phyloP scores from a whole-genome alignment of 2,113 vertebrate species.

The Tenrec ecaudatus region DNA sequence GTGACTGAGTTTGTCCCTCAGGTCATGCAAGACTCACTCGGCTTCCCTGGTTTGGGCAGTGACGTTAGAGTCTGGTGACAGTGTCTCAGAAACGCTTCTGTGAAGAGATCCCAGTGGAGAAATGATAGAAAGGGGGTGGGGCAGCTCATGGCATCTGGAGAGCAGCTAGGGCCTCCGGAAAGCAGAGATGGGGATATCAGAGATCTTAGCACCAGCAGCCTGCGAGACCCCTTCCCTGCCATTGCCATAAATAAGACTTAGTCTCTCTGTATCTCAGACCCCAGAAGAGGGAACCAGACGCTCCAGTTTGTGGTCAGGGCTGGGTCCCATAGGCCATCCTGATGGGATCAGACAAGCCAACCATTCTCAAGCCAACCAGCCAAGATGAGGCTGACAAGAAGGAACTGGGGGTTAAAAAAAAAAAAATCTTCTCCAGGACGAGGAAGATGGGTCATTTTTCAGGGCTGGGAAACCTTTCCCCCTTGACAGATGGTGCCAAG shows the following conservation, averaged over 20 bases:
- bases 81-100: neutral
- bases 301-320: no score
- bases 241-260: no score
- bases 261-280: neutral
- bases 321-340: no score
- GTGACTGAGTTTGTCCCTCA: neutral
- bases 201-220: no score
- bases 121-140: neutral
- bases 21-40: neutral
- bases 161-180: neutral
- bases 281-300: neutral
- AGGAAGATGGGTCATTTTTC: neutral
- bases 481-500: neutral
- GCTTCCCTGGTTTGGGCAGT: neutral
- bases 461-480: neutral
- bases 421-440: no score
- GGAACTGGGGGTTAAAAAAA: no score
- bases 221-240: neutral
- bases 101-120: neutral
- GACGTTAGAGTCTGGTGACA: no score
- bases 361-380: no score
- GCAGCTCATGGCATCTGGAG: rapidly evolving
- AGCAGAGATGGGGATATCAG: no score
- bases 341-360: no score
- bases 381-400: no score